phyloP scores from a whole-genome alignment of 2,888 invertebrate species.

The Nymphalis c-album region DNA sequence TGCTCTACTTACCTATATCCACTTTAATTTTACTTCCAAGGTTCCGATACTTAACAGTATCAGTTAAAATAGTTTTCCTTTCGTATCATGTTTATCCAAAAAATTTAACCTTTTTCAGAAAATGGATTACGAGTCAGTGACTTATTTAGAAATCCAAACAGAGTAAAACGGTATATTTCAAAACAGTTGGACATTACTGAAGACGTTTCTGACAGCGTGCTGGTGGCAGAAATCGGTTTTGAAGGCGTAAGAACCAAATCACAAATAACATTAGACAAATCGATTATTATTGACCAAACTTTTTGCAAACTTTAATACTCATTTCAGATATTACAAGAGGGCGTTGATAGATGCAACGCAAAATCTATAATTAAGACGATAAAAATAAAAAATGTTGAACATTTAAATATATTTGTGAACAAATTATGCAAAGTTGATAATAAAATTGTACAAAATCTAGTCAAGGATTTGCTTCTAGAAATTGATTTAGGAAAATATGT shows the following conservation, averaged over 20 bases:
- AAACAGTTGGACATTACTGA: conserved; percentile 58
- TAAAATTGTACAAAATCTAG: conserved; percentile 64
- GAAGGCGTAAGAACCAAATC: conserved; percentile 72
- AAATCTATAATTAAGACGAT: conserved; percentile 46
- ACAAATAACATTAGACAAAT: not conserved
- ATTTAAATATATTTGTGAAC: conserved; percentile 56
- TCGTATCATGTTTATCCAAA: too few relatives aligned
- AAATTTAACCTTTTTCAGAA: conserved; percentile 57
- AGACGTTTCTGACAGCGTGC: conserved; percentile 64
- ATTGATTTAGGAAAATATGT: conserved; percentile 77
- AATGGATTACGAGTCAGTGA: conserved; percentile 77
- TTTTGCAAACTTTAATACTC: conserved; percentile 2
- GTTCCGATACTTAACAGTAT: too few relatives aligned
- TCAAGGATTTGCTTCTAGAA: conserved; percentile 70
- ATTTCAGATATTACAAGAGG: conserved; percentile 63
- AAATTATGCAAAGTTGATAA: conserved; percentile 68
- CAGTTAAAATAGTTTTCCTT: too few relatives aligned
- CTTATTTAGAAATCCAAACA: conserved; percentile 71
- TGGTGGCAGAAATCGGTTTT: conserved; percentile 73
- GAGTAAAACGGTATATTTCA: conserved; percentile 63
- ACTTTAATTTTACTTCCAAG: too few relatives aligned
- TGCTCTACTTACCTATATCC: too few relatives aligned
- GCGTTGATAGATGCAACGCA: conserved; percentile 55
- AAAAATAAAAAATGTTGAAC: conserved; percentile 45
- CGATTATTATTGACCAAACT: not conserved